Percentiles rank a stretch among this genome's conserved stretches.
Evolutionary conservation across 2,113 vertebrate species (phyloP).

Genomic region (Ginglymostoma cirratum): DNA sequence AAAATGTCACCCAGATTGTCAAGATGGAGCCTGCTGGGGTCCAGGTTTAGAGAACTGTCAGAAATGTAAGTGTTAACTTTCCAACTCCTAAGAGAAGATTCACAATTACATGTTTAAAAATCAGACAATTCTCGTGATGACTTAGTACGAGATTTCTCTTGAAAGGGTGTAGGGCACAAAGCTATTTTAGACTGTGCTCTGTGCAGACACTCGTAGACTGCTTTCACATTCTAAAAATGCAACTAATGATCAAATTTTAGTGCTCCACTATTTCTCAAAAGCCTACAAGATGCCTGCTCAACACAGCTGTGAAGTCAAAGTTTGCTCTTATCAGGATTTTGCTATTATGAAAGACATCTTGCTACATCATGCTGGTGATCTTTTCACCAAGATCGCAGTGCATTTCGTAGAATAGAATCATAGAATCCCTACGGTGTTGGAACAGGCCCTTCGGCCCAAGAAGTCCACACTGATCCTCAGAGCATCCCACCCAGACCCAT

Average conservation of each 20-base stretch:
- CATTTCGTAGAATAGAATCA: too few relatives aligned
- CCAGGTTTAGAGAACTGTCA: constrained; percentile 78
- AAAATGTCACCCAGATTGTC: constrained; percentile 69
- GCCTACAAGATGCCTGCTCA: neutral
- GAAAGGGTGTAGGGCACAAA: neutral
- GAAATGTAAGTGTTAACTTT: constrained; percentile 64
- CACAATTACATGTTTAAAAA: neutral
- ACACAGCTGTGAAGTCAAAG: neutral
- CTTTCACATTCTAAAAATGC: neutral
- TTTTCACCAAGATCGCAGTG: neutral
- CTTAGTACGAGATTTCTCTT: neutral
- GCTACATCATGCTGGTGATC: too few relatives aligned
- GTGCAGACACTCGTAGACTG: neutral
- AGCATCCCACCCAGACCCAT: too few relatives aligned
- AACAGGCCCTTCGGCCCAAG: too few relatives aligned
- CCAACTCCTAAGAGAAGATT: neutral
- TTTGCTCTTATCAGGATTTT: neutral
- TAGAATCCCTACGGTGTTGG: too few relatives aligned
- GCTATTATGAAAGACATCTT: neutral
- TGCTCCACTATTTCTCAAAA: neutral
- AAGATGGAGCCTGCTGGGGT: constrained; percentile 82
- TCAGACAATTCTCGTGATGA: neutral
- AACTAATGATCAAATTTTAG: neutral
- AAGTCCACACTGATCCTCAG: too few relatives aligned
- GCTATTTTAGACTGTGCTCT: neutral